Evolutionary conservation across 2,888 invertebrate genomes (phyloP), one percentile per base, ranked within the genome.

Genomic region (Chalcosyrphus nemorum): DNA sequence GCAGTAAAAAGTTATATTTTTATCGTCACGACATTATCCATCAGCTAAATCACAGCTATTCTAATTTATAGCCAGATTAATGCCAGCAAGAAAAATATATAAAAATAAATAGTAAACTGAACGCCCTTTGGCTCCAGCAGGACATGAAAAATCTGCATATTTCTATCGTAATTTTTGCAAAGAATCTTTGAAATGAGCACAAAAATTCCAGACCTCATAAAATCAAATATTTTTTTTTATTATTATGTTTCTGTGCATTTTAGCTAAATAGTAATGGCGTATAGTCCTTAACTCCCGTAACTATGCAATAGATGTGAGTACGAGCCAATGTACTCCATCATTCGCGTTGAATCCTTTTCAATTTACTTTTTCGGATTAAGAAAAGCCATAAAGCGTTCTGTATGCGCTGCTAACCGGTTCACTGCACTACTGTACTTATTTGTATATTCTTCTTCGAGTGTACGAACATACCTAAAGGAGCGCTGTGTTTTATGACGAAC

Each of bases 281-380:
- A 19, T 11, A 54, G 15, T 11, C 21, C 19, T 38, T 24, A 38
- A 19, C 2, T 35, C 2, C 38, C 6, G n/a, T 57, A 54, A 54
- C 57, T 29, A 57, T 24, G 21, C 57, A 7, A 57, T 9, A 38
- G 57, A 38, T 19, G 24, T 38, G 57, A 38, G 57, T 15, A 27
- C 47, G 35, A 35, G 57, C 35, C 59, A 71, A 50, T 59, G 38
- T 59, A 19, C 54, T 59, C 43, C 47, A 38, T 59, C 56, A 59
- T 38, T 71, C 47, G 24, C 47, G 45, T 59, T 54, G 70, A 59
- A 71, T 71, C 24, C 47, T 57, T 59, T 71, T 71, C 70, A 71
- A 71, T 71, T 71, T 59, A 59, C 59, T 71, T 70, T 57, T 19
- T 13, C n/a, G 38, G 57, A 65, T 59, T 71, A 17, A 71, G 35